phyloP scores from a whole-genome alignment of 2,113 vertebrate species.

The Forbesichthys agassizii region DNA sequence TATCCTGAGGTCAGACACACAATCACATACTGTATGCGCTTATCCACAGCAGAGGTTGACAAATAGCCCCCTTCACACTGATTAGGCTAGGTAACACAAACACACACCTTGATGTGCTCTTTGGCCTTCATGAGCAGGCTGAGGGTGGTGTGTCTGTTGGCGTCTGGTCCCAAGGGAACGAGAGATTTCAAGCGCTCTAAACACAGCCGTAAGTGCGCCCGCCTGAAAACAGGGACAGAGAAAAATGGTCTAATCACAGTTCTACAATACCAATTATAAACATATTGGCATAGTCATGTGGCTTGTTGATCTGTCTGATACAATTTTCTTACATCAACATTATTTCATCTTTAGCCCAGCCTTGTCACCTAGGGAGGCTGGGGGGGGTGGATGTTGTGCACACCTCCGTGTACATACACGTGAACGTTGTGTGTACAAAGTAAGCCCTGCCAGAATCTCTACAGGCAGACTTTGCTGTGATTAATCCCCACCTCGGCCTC shows the following conservation, averaged over 20 bases:
- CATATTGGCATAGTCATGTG: too few relatives aligned
- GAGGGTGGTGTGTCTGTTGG: conserved; percentile 89
- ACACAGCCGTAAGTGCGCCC: conserved; percentile 90
- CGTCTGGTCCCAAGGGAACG: conserved; percentile 87
- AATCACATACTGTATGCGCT: neutral
- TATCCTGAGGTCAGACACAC: conserved; percentile 5
- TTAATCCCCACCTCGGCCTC: neutral
- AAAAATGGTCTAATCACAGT: neutral
- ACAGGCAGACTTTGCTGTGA: too few relatives aligned
- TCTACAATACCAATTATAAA: too few relatives aligned
- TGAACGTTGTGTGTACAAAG: too few relatives aligned
- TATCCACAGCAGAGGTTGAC: conserved; percentile 5
- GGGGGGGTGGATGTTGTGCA: too few relatives aligned
- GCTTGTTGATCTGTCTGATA: too few relatives aligned
- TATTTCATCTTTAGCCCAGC: too few relatives aligned
- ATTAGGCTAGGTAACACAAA: neutral
- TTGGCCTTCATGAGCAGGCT: conserved; percentile 92
- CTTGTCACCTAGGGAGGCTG: too few relatives aligned
- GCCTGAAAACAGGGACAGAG: conserved; percentile 66
- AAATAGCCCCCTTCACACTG: conserved; percentile 15
- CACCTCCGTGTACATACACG: too few relatives aligned
- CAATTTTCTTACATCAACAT: too few relatives aligned
- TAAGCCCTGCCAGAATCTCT: too few relatives aligned
- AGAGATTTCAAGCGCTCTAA: conserved; percentile 92
- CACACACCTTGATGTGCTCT: conserved; percentile 90